Percentiles rank a stretch among this genome's conserved stretches.
Evolutionary conservation across 2,113 vertebrate genomes (phyloP).

Genomic region (Mus spicilegus): DNA sequence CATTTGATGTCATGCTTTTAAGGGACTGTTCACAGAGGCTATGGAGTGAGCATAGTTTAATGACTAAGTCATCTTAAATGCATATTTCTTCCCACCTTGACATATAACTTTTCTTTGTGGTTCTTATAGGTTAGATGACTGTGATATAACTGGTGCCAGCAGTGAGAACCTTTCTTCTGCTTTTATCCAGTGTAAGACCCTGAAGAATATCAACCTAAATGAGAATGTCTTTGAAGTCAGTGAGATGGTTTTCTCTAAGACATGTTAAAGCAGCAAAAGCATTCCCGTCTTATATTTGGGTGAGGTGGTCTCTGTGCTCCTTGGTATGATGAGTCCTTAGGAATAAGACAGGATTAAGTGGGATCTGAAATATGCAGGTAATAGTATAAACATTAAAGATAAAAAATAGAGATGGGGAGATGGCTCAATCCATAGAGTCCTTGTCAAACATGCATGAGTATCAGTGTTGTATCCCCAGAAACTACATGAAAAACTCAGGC

Average conservation of each 20-base stretch:
- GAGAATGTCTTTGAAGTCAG: background rate
- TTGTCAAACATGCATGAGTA: background rate
- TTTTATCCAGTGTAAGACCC: background rate
- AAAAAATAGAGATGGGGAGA: background rate
- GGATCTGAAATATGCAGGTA: background rate
- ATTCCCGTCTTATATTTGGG: background rate
- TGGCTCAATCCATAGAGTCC: background rate
- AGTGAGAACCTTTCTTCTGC: background rate
- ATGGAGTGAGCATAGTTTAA: background rate
- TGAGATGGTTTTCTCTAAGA: background rate
- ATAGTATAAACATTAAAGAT: background rate
- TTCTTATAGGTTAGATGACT: background rate
- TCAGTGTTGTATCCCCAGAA: background rate
- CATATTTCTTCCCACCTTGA: background rate
- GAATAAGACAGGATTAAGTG: too few relatives aligned
- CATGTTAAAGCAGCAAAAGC: background rate
- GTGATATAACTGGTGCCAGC: background rate
- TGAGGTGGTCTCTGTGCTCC: background rate
- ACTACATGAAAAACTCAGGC: background rate
- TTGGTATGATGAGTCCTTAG: rapidly evolving
- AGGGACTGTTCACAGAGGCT: background rate
- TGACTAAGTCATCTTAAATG: background rate
- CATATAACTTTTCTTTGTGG: background rate
- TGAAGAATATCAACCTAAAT: background rate
- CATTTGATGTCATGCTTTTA: background rate